Evolutionary conservation across 2,113 vertebrate species (phyloP).

Genomic region (Salvator merianae): DNA sequence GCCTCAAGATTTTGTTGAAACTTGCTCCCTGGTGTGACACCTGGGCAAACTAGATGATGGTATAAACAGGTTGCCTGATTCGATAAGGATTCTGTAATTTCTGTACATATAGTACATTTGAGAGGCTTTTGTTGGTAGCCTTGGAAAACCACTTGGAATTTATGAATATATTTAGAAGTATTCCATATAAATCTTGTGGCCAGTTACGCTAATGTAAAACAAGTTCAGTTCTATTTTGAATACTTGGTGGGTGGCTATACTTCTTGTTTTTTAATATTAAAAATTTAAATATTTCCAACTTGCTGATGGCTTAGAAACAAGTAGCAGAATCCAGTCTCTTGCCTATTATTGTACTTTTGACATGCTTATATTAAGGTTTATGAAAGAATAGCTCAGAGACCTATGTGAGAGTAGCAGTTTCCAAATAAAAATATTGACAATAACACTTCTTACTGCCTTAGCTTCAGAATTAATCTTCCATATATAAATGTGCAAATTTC

Average conservation of each 20-base stretch:
- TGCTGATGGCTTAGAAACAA: not conserved
- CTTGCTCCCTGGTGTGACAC: not conserved
- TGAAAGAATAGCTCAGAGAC: not conserved
- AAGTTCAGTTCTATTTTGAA: not conserved
- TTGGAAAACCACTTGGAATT: not conserved
- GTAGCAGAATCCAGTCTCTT: not conserved
- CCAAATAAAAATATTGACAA: not conserved
- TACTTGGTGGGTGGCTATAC: too few relatives aligned
- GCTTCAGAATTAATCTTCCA: not conserved
- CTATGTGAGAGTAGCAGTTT: not conserved
- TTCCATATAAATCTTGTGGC: not conserved
- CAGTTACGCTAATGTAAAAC: not conserved
- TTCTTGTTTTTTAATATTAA: not conserved
- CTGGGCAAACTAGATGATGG: not conserved
- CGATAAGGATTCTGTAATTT: not conserved
- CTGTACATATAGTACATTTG: not conserved
- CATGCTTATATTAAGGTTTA: not conserved
- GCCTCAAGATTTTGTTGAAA: not conserved
- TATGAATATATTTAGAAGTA: not conserved
- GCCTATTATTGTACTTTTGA: not conserved
- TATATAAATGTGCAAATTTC: not conserved
- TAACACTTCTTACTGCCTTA: too few relatives aligned
- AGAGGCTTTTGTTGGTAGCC: not conserved
- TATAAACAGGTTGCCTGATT: not conserved
- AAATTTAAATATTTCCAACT: not conserved